These are phyloP conservation scores for Centruroides sculpturatus DNA, from an alignment of 1,140 invertebrate species.

Conservation along the genomic window DNA sequence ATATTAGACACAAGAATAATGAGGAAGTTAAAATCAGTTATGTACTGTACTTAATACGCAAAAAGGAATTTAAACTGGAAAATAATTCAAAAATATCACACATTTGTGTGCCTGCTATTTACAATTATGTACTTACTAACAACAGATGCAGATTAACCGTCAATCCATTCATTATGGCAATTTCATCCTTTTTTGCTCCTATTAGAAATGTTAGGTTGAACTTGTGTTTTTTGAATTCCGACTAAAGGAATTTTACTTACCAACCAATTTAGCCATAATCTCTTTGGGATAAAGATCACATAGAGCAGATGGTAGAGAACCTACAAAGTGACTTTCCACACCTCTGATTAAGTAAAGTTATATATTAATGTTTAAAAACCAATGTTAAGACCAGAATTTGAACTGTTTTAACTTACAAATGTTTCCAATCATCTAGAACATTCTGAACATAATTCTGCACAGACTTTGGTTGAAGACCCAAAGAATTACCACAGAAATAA, in stretches of 20 bases:
- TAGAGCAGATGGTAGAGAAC: conserved; percentile 33
- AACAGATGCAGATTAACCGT: conserved; percentile 41
- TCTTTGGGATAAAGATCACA: conserved; percentile 33
- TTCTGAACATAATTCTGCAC: conserved; percentile 27
- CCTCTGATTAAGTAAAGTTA: conserved; percentile 23
- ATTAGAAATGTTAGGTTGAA: background rate
- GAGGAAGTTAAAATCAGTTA: too few relatives aligned
- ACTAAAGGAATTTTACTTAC: conserved; percentile 13
- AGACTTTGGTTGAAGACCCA: conserved; percentile 37
- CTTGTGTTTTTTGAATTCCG: too few relatives aligned
- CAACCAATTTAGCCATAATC: conserved; percentile 32
- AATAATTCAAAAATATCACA: too few relatives aligned
- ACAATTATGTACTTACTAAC: conserved; percentile 9
- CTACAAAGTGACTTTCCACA: conserved; percentile 33
- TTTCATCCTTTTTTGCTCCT: conserved; percentile 33
- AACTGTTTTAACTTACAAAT: conserved; percentile 25
- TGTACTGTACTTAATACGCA: too few relatives aligned
- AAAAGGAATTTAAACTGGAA: too few relatives aligned
- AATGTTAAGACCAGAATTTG: conserved; percentile 4
- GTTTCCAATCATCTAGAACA: conserved; percentile 35
- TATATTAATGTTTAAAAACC: too few relatives aligned
- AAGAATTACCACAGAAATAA: conserved; percentile 41
- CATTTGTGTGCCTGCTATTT: too few relatives aligned
- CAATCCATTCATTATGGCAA: conserved; percentile 40
- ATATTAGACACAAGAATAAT: background rate